phyloP scores from a whole-genome alignment of 92 coral and sea anemone species.

The Heteractis magnifica region DNA sequence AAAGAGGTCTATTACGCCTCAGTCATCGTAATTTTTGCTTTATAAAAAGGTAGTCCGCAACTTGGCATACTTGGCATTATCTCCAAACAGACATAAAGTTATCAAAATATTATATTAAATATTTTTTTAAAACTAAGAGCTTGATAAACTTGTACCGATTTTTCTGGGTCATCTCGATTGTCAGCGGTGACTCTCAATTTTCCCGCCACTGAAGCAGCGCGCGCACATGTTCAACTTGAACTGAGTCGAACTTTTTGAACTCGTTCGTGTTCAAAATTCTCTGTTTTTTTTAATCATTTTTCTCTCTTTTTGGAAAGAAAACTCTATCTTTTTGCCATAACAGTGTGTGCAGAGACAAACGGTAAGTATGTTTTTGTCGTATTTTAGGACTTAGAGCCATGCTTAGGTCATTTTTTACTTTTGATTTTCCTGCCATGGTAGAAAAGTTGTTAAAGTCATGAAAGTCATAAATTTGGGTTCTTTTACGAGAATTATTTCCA shows the following conservation, averaged over 20 bases:
- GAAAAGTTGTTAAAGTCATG: not conserved
- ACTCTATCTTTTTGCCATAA: not conserved
- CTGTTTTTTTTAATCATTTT: not conserved
- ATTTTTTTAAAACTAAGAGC: too few species aligned
- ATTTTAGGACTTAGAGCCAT: not conserved
- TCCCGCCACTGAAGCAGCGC: constrained; percentile 19
- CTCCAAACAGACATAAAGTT: too few species aligned
- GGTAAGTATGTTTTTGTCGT: not conserved
- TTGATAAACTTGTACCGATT: too few species aligned
- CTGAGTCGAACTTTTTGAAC: not conserved
- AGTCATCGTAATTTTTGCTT: too few species aligned
- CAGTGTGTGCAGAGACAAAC: not conserved
- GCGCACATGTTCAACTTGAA: not conserved
- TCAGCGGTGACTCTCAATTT: constrained; percentile 12
- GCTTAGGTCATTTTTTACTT: not conserved
- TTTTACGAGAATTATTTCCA: too few species aligned
- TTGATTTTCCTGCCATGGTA: not conserved
- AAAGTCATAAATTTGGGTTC: too few species aligned
- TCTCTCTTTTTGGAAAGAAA: not conserved
- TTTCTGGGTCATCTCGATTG: not conserved
- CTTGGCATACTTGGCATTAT: too few species aligned
- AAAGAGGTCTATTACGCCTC: too few species aligned
- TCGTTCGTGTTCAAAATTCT: not conserved
- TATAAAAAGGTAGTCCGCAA: too few species aligned
- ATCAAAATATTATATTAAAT: too few species aligned